Base-by-base conservation (phyloP, 1,140 invertebrate species). In the Elysia chlorotica region DNA sequence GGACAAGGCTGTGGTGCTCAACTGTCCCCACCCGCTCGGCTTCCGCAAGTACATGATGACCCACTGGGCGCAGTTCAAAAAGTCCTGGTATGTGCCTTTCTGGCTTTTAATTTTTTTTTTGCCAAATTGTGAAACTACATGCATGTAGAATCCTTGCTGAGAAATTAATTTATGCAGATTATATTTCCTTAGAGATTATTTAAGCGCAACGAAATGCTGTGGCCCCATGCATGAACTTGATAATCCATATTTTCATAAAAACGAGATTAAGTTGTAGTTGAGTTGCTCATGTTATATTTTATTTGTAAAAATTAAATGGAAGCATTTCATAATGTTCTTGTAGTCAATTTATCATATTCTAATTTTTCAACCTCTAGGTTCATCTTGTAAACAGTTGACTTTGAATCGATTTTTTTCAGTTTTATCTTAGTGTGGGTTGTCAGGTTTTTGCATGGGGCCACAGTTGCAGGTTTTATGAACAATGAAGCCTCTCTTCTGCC, bases 1-100 rank as follows among this genome's bases (percentile, higher is more conserved):
- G 1, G 88, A 91, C 1, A 93, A 92, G 85, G 91, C 94, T 75
- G 87, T 95, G 28, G 88, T 91, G n/a, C 89, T 94, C 70, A 93
- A 94, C 25, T 90, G 91, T 81, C 92, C 93, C 38, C 68, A 48
- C 30, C 17, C 33, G 1, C 35, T 19, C 19, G 31, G 2, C 2
- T 70, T 61, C 57, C 19, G 54, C 21, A 61, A 21, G 21, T 23
- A 54, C 19, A 10, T 70, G 19, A 19, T 30, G 21, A 35, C 54
- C 2, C 6, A 31, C 28, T 54, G 28, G 38, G 33, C 21, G 21
- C 68, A 70, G 25, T 70, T 61, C 36, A 61, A 61, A 33, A 70
- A 70, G 38, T 61, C 54, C 6, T 70, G 68, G 68, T 70, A 61
- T 37, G 56, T 48, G n/a, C 10, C 10, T 14, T n/a, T 48, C n/a